Evolutionary conservation across 2,888 invertebrate genomes (phyloP), one percentile per base, ranked within the genome.

Genomic region (Mamestra brassicae): DNA sequence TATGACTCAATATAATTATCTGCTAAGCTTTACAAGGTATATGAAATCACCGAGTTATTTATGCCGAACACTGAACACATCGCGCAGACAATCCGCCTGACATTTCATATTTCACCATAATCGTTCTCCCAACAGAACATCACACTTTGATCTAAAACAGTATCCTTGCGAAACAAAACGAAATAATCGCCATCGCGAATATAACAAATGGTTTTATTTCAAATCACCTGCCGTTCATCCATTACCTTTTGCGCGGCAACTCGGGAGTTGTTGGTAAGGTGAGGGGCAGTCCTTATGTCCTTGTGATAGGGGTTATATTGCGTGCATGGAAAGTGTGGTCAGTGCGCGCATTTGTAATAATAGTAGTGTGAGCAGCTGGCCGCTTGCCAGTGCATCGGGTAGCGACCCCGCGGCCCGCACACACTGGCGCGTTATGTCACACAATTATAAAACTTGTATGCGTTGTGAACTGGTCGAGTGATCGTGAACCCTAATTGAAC

Each of bases 171-270:
- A 87, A 84, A 81, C 85, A 81, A 85, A 85, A 84, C 76, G 70
- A 85, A 85, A 80, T 85, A 80, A 79, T 76, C 80, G 73, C 85
- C 84, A 84, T 86, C 71, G 86, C 88, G 83, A 86, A 88, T 86
- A 87, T 87, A 89, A 89, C 88, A 89, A 88, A 91, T 89, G 88
- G 85, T 88, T 86, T 86, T 88, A 89, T 88, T 88, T 87, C 87
- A 85, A 88, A 90, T 89, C 91, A 90, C 90, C 91, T 91, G 91
- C 88, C 81, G 85, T 85, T 76, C 91, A 89, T 91, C 89, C 86
- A 90, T 91, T 90, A 88, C 88, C 87, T 83, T 80, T 74, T 63
- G 55, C 58, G 75, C 62, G 66, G 73, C 86, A 77, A 78, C 61
- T 42, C 64, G 74, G 72, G 47, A 38, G 45, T 58, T 55, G 55